These are phyloP conservation scores for Synergus gifuensis DNA, from an alignment of 2,888 invertebrate genomes.

Conservation along the genomic window DNA sequence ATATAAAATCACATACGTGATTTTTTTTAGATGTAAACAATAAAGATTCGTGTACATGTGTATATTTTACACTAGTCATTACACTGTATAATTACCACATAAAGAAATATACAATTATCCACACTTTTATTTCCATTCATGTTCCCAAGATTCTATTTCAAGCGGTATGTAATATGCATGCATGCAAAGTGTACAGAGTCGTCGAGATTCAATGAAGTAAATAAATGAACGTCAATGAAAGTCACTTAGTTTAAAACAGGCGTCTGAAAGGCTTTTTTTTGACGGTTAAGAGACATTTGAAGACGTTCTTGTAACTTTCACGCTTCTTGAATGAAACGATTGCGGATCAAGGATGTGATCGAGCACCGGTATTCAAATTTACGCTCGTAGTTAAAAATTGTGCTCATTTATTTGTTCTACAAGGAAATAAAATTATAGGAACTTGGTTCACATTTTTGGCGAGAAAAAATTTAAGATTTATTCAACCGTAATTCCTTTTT, in stretches of 20 bases:
- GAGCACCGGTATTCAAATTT: too few species aligned
- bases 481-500: not conserved
- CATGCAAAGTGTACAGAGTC: not conserved
- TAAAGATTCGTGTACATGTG: not conserved
- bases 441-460: not conserved
- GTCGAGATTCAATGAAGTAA: not conserved
- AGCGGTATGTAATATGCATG: not conserved
- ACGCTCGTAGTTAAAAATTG: too few species aligned
- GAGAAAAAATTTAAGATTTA: not conserved
- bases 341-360: not conserved
- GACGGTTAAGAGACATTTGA: not conserved
- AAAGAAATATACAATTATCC: not conserved
- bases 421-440: not conserved
- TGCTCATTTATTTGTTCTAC: not conserved
- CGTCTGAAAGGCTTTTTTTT: slow-evolving; percentile 8
- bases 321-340: not conserved
- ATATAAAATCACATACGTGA: too few species aligned
- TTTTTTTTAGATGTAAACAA: not conserved
- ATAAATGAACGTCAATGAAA: slow-evolving; percentile 27
- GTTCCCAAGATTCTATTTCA: slow-evolving; percentile 6
- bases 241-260: not conserved
- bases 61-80: not conserved
- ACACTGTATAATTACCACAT: not conserved
- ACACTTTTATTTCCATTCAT: not conserved
- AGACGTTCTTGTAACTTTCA: not conserved